These are phyloP conservation scores for Aldabrachelys gigantea DNA, from an alignment of 2,113 vertebrate species.

Conservation along the genomic window DNA sequence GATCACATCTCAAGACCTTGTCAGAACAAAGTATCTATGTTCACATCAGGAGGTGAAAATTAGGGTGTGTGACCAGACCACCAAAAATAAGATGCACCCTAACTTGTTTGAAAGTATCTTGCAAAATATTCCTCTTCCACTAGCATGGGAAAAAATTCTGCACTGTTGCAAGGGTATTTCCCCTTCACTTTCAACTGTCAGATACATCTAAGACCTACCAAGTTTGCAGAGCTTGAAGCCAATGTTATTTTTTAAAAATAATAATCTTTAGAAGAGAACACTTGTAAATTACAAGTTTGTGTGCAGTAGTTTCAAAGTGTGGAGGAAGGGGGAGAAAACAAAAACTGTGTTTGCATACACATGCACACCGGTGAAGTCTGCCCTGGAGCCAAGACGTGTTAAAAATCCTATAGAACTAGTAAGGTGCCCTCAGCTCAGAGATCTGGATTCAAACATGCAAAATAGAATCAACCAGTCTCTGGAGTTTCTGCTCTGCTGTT, in stretches of 20 bases:
- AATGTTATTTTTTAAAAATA: fast-evolving
- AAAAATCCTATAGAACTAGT: background rate
- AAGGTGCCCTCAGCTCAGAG: fast-evolving
- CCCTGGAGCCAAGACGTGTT: background rate
- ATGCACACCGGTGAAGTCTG: background rate
- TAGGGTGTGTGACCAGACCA: background rate
- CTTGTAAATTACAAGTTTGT: background rate
- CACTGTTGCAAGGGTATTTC: background rate
- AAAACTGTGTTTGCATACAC: fast-evolving
- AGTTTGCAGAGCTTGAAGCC: background rate
- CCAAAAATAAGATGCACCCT: background rate
- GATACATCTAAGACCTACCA: background rate
- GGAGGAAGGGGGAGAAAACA: background rate
- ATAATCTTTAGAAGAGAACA: background rate
- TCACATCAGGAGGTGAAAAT: constrained; percentile 30
- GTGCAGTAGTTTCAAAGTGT: fast-evolving
- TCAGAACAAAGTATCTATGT: constrained; percentile 42
- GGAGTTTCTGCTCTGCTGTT: fast-evolving
- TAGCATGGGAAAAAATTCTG: background rate
- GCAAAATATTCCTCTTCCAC: background rate
- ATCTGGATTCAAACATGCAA: fast-evolving
- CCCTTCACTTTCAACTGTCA: fast-evolving
- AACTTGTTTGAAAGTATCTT: background rate
- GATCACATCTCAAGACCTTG: constrained; percentile 42
- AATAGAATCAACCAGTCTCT: fast-evolving